Evolutionary conservation across 2,113 vertebrate genomes (phyloP).

Genomic region (Cochlearius cochlearius): DNA sequence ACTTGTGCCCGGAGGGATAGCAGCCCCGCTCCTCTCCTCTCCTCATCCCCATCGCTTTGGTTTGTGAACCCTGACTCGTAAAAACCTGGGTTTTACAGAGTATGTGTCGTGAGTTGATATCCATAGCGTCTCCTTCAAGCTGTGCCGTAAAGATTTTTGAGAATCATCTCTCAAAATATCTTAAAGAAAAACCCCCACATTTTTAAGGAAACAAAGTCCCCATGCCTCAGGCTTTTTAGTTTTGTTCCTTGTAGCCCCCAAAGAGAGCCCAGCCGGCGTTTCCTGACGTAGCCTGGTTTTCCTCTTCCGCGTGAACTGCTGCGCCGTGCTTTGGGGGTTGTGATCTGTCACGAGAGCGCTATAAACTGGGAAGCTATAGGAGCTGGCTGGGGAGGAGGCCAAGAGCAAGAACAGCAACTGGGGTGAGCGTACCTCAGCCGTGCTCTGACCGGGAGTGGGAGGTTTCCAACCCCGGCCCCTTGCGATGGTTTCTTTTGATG

Average conservation of each 20-base stretch:
- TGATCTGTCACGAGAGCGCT: background rate
- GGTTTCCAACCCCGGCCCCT: background rate
- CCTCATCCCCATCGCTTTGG: background rate
- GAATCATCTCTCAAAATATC: background rate
- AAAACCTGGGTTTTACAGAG: background rate
- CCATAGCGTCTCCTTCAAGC: constrained; percentile 5
- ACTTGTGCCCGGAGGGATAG: constrained; percentile 11
- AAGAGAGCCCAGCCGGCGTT: background rate
- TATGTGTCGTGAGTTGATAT: background rate
- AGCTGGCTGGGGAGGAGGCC: background rate
- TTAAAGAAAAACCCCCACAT: background rate
- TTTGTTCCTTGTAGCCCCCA: background rate
- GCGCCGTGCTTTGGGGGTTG: background rate
- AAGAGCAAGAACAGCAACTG: background rate
- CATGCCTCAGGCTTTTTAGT: background rate
- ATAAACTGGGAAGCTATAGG: background rate
- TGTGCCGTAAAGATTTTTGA: background rate
- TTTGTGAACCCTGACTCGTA: background rate
- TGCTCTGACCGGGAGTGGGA: background rate
- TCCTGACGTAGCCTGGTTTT: background rate
- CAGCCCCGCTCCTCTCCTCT: background rate
- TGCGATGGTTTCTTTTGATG: background rate
- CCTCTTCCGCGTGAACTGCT: background rate
- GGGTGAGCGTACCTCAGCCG: background rate
- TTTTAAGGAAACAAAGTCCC: background rate